Base-by-base conservation (phyloP, 2,888 invertebrate species). In the Onchidella celtica region DNA sequence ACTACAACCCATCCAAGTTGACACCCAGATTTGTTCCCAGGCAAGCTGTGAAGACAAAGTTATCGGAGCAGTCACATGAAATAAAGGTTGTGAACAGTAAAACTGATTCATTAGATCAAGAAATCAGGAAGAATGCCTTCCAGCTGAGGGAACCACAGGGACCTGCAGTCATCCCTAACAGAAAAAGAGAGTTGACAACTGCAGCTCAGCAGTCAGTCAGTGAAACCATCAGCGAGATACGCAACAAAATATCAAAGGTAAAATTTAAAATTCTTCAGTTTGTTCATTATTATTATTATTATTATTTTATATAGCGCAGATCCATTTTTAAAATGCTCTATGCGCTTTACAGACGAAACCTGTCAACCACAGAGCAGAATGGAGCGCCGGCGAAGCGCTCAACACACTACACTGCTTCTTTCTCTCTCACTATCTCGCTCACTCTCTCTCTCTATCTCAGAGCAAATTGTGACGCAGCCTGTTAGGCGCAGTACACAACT, bases 11-110 rank as follows among this genome's bases (percentile, higher is more conserved):
- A 40, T 82, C 76, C 11, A 84, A 84, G 21, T 65, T 86, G 9
- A 75, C 84, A n/a, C 88, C 89, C 21, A 87, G 82, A 75, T 91
- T 91, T 86, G 85, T 91, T 47, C 91, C 91, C 4, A 83, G 91
- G 24, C 91, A 91, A 80, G 87, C 89, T 27, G 59, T 87, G 38
- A 84, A 81, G n/a, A 75, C 68, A 32, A 80, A 68, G 65, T n/a
- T n/a, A n/a, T 38, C 34, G 2, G 34, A 57, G 38, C 59, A 55
- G 21, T n/a, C 57, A 3, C 6, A 57, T 14, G 66, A 77, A 55
- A 32, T 32, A 0, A 69, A 47, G n/a, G 36, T 63, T 27, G 65
- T n/a, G 3, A 75, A 38, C 14, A 34, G 3, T 4, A 61, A 75
- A 24, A 68, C 59, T 27, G 88, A 88, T 75, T 72, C 65, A 34